Conservation (phyloP, 2,113 vertebrate species). For the Colaptes auratus region DNA sequence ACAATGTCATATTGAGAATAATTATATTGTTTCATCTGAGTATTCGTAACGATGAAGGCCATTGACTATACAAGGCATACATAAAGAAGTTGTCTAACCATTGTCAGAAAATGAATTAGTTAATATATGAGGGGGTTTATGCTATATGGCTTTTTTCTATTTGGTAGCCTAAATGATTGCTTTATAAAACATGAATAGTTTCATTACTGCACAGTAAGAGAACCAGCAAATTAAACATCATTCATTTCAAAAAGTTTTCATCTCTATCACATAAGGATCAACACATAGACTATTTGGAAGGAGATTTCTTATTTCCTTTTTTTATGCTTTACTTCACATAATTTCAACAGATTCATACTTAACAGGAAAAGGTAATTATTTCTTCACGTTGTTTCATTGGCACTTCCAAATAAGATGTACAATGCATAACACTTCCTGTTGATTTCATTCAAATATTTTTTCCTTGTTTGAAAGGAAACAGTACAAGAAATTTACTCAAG, state of each 20-base stretch:
- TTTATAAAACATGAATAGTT: slow-evolving; percentile 10
- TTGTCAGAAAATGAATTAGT: background rate
- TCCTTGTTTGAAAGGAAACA: background rate
- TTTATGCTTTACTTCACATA: background rate
- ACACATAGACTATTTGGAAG: background rate
- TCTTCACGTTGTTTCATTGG: background rate
- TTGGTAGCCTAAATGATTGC: background rate
- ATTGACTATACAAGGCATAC: background rate
- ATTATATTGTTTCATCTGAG: background rate
- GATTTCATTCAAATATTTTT: background rate
- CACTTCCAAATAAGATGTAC: background rate
- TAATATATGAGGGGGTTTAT: background rate
- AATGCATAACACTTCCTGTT: background rate
- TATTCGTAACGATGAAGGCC: background rate
- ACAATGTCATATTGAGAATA: background rate
- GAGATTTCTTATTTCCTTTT: background rate
- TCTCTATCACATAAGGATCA: background rate
- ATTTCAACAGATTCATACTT: background rate
- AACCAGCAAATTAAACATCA: background rate
- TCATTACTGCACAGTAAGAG: background rate
- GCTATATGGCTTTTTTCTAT: background rate
- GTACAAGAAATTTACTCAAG: background rate
- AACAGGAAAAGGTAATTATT: background rate
- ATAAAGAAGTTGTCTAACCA: background rate
- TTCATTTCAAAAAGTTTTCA: background rate